Percentiles rank a stretch among this genome's conserved stretches.
These are phyloP conservation scores for Tapirus terrestris DNA, from an alignment of 2,113 vertebrate species.

Conservation along the genomic window DNA sequence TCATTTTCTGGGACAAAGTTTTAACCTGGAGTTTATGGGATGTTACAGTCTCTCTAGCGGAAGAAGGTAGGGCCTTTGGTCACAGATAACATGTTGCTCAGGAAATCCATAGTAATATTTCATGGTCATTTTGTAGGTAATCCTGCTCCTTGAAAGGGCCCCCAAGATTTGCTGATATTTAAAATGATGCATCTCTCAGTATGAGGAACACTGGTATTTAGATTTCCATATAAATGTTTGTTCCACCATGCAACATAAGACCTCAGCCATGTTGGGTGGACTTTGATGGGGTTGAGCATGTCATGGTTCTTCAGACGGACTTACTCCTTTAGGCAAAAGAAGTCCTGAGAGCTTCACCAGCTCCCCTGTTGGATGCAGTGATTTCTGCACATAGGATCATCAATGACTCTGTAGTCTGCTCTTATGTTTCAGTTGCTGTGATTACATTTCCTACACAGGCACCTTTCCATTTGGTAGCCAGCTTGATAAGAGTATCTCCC, in stretches of 20 bases:
- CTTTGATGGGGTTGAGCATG: neutral
- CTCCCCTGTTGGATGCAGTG: too few relatives aligned
- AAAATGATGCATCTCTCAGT: neutral
- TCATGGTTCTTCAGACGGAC: neutral
- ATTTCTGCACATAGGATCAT: neutral
- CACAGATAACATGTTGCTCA: neutral
- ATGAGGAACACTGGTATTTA: neutral
- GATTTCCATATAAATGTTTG: neutral
- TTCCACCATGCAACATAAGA: neutral
- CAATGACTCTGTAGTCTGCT: neutral
- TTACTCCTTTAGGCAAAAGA: neutral
- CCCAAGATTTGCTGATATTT: neutral
- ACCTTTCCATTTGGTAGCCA: constrained; percentile 42
- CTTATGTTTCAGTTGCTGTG: neutral
- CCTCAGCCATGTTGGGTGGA: too few relatives aligned
- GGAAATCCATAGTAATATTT: neutral
- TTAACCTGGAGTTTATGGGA: neutral
- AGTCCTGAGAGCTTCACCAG: neutral
- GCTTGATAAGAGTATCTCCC: constrained; percentile 50
- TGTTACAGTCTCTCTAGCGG: neutral
- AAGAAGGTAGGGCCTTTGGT: neutral
- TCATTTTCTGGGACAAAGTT: neutral
- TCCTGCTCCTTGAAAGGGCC: neutral
- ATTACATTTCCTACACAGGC: neutral
- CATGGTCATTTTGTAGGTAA: neutral